Conservation (phyloP, 1,140 invertebrate species). For the Leguminivora glycinivorella region DNA sequence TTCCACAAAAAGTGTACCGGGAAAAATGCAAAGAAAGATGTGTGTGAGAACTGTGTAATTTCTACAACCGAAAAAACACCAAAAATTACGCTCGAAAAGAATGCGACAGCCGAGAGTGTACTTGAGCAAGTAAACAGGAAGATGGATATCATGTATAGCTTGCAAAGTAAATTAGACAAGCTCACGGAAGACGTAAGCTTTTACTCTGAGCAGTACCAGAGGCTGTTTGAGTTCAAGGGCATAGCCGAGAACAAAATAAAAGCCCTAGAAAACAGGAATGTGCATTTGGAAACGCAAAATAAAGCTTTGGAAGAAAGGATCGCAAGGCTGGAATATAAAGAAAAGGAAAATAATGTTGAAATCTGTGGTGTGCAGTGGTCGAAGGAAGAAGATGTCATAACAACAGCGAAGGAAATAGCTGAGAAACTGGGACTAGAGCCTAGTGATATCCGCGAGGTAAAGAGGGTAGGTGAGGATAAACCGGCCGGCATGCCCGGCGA, state of each 20-base stretch:
- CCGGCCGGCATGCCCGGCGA: not conserved
- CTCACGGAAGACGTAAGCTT: not conserved
- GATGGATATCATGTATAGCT: not conserved
- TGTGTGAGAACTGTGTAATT: not conserved
- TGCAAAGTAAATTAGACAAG: not conserved
- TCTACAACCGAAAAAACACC: not conserved
- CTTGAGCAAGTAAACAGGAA: not conserved
- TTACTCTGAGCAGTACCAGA: not conserved
- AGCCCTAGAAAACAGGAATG: not conserved
- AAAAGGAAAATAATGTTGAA: not conserved
- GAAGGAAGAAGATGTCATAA: not conserved
- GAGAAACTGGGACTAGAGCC: not conserved
- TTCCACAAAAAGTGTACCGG: not conserved
- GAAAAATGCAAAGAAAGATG: not conserved
- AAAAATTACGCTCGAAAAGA: not conserved
- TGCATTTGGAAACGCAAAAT: not conserved
- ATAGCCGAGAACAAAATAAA: not conserved
- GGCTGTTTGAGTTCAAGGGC: not conserved
- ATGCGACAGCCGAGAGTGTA: not conserved
- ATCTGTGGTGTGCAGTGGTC: not conserved
- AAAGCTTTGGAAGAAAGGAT: not conserved
- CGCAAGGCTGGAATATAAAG: not conserved
- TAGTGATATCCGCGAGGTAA: not conserved
- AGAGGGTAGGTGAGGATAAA: not conserved
- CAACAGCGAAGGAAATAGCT: not conserved